Base-by-base conservation (phyloP, 1,140 invertebrate genomes). In the Lepidurus packardi region DNA sequence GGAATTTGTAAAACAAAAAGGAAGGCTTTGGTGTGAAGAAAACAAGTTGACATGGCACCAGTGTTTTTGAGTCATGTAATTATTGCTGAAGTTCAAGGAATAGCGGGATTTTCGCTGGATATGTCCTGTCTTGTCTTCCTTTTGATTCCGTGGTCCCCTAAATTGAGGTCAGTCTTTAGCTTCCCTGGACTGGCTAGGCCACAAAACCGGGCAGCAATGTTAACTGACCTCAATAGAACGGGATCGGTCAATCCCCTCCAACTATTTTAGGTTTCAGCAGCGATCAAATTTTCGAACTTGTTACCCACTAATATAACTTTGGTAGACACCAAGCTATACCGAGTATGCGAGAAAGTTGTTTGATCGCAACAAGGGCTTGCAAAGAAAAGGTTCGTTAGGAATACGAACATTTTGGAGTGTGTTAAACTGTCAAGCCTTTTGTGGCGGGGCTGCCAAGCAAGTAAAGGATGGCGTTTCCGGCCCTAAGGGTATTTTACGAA, bases 161-260 rank as follows among this genome's bases (percentile, higher is more conserved):
- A 13, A 65, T 65, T 16, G 53, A 65, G 53, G 53, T 65, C 53
- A 65, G 53, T 47, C 45, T 47, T 65, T 7, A 65, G 53, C 53
- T 65, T 65, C 53, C 53, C 16, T 21, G 21, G 47, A 21, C 7
- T 21, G 8, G 16, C 21, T 16, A 65, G 3, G 53, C 53, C 53
- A n/a, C 13, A 65, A 65, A 65, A 65, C 53, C 21, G 53, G 53
- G 53, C n/a, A 65, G 21, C 53, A 65, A 65, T 11, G 53, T 65
- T 65, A 65, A 13, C n/a, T 65, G 53, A 65, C 53, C 53, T 65
- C 53, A 65, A 65, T 65, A 65, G 53, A 65, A 9, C 53, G 53
- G 13, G 53, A 11, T 21, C 53, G 53, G 53, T 65, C 53, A 65
- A 65, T 65, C 53, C 53, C 53, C 53, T n/a, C 53, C 21, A 65